Base-by-base conservation (phyloP, 1,140 invertebrate genomes). In the Drosophila bocqueti region DNA sequence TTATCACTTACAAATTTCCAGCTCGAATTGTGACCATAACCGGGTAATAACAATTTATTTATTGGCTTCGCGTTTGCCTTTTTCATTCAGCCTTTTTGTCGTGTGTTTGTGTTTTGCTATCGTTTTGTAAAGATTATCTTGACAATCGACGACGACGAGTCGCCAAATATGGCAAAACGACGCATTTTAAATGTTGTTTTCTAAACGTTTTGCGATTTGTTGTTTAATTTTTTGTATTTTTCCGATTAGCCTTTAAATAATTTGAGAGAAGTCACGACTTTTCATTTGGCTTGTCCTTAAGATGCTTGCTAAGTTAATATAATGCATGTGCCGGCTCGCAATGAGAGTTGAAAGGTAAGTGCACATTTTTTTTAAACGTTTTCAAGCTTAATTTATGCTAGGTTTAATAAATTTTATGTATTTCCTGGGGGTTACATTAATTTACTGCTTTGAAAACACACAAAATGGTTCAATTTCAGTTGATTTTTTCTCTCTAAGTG, bases 1-100 rank as follows among this genome's bases (percentile, higher is more conserved):
- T 90, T 91, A 90, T 90, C 85, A 80, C 62, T 91, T 91, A 90
- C 85, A 90, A 90, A 90, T 90, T 89, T 84, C 66, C 61, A 82
- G 85, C 81, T 71, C 46, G 64, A 90, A 89, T 90, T 89, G 86
- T 85, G 81, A 66, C 85, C 85, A 91, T 91, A 89, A 89, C 75
- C 57, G 89, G 81, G 63, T 74, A 89, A 90, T 85, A 89, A 89
- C 84, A 89, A 85, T 89, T 90, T 85, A 90, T 82, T 86, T 85
- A 76, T 76, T 89, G 69, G 69, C 36, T 40, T 49, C 49, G 42
- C 21, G 76, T 55, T 76, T 57, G 36, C 55, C 66, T 71, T 62
- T 61, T 69, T 59, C 38, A 47, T 75, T 63, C 45, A 61, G 31
- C 52, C 46, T 61, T 62, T 49, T 52, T 52, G 42, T 55, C 21